Evolutionary conservation across 2,113 vertebrate genomes (phyloP).

Genomic region (Heliornis fulica): DNA sequence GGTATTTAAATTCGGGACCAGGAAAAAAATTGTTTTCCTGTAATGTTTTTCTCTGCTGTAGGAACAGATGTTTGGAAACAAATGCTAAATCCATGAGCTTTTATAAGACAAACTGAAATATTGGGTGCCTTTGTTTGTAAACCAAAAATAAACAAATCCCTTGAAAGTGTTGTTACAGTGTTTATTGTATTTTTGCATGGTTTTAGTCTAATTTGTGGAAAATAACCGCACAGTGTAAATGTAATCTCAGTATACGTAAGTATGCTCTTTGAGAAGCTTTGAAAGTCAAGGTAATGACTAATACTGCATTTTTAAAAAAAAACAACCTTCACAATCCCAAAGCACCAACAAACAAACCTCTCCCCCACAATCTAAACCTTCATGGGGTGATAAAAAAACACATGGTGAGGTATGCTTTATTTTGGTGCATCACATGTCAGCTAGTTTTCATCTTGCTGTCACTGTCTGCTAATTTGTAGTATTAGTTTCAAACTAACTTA

Average conservation of each 20-base stretch:
- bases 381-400: neutral
- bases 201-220: neutral
- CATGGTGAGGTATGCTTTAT: neutral
- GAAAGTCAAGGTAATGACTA: neutral
- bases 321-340: neutral
- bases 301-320: neutral
- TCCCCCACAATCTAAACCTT: neutral
- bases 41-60: conserved; percentile 40
- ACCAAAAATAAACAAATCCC: conserved; percentile 85
- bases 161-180: conserved; percentile 62
- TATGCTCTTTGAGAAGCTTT: neutral
- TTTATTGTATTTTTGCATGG: conserved; percentile 38
- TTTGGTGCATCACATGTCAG: neutral
- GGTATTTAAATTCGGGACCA: conserved; percentile 49
- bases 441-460: neutral
- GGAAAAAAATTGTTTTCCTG: conserved; percentile 41
- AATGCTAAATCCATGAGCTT: conserved; percentile 71
- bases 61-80: conserved; percentile 60
- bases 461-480: neutral
- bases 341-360: neutral
- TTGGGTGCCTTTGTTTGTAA: conserved; percentile 93
- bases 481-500: neutral
- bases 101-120: conserved; percentile 77
- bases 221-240: neutral
- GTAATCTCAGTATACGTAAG: neutral